Base-by-base conservation (phyloP, 2,797 vertebrate genomes). In the Tarsius wallacei region DNA sequence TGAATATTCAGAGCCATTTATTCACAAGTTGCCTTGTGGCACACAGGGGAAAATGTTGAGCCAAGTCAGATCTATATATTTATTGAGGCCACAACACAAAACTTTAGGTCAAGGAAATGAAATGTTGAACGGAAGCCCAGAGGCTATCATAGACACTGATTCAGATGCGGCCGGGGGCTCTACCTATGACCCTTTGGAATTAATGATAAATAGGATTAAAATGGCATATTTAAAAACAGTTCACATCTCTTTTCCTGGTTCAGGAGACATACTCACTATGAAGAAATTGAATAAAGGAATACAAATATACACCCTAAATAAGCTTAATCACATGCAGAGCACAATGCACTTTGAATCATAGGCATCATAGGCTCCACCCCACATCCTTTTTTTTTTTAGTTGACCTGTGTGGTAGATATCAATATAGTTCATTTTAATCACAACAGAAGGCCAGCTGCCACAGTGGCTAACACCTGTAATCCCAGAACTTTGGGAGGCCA, bases 101-200 rank as follows among this genome's bases (percentile, higher is more conserved):
- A 36, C 76, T 95, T 85, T 22, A 94, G 83, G 85, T 95, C 88
- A 93, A 49, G 28, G 76, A 88, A 95, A 85, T 71, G 61, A 93
- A 28, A 31, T 87, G 26, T 16, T 63, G 19, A 15, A 77, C 49
- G 78, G 26, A 64, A 81, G 64, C 76, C 31, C 12, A 42, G 93
- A 96, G 90, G 74, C 0, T 31, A 6, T 53, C 24, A 33, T n/a
- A 47, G 86, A 57, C 0, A 0, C 16, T 53, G 49, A 59, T 22
- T 7, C 5, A 26, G 31, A 0, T 1, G 22, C 6, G 0, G 42
- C 12, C 24, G 26, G 36, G 77, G 12, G 42, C 1, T 64, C 85
- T 89, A 10, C 36, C 66, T 31, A 2, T 36, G 91, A 87, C 59
- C 21, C 51, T 73, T 90, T 51, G 42, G 49, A 88, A 90, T 85